phyloP scores from a whole-genome alignment of 2,888 invertebrate species.

The Pollenia griseotomentosa region DNA sequence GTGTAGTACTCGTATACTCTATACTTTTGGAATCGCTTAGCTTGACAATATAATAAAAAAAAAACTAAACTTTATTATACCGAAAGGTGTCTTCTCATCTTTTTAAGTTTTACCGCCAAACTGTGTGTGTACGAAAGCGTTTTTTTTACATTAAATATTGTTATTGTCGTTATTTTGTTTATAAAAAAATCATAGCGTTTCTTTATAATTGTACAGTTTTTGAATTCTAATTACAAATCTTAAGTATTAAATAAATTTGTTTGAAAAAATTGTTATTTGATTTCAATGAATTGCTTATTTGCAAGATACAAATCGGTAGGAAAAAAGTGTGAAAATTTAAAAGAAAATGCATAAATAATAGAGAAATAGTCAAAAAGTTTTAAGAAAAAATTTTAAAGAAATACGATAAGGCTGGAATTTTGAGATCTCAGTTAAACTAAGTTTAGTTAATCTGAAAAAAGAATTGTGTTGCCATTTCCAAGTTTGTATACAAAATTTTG shows the following conservation, averaged over 20 bases:
- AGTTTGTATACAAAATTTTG: too few relatives aligned
- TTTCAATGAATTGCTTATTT: slow-evolving; percentile 39
- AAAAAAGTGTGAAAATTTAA: slow-evolving; percentile 55
- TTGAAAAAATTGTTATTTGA: slow-evolving; percentile 25
- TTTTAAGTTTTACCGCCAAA: slow-evolving; percentile 71
- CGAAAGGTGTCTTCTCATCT: slow-evolving; percentile 72
- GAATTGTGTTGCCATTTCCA: too few relatives aligned
- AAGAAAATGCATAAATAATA: slow-evolving; percentile 34
- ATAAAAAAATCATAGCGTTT: slow-evolving; percentile 63
- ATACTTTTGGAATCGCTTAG: slow-evolving; percentile 64
- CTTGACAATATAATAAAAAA: slow-evolving; percentile 54
- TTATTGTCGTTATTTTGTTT: slow-evolving; percentile 39
- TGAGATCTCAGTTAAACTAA: too few relatives aligned
- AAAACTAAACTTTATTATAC: slow-evolving; percentile 68
- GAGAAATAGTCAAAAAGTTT: too few relatives aligned
- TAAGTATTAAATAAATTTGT: slow-evolving; percentile 26
- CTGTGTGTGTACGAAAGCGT: slow-evolving; percentile 41
- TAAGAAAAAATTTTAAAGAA: too few relatives aligned
- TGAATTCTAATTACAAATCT: slow-evolving; percentile 68
- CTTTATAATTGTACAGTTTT: slow-evolving; percentile 67
- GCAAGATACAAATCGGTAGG: slow-evolving; percentile 39
- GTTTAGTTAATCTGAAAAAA: too few relatives aligned
- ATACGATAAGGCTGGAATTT: too few relatives aligned
- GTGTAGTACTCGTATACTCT: slow-evolving; percentile 21
- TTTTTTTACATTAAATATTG: slow-evolving; percentile 52